Evolutionary conservation across 1,140 invertebrate genomes (phyloP), one percentile per base, ranked within the genome.

Genomic region (Sesamia nonagrioides): DNA sequence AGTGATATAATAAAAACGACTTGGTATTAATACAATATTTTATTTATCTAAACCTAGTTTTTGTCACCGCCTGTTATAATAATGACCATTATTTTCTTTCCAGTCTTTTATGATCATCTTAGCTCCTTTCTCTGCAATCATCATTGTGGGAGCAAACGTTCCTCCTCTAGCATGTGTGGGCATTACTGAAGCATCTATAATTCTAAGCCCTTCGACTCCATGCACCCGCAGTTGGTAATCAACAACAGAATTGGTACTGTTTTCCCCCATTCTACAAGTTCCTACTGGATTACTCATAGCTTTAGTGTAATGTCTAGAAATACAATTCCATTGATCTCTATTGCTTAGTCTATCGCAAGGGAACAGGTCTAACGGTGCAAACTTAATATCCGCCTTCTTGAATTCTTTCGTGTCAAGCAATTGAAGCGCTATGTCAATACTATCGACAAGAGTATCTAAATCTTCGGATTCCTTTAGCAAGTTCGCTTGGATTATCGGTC

Each of bases 401-500:
- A 95, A 85, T 76, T 93, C 92, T 77, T 91, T 94, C 6, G 92
- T 94, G 69, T 93, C 87, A n/a, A 95, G 78, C 35, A 95, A 68
- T 66, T 95, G 92, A 68, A 95, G 85, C 0, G 95, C 96, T 56
- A 98, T 97, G 89, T 98, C 98, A 0, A 97, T 97, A 1, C 97
- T 98, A 90, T 98, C 98, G 2, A 98, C 96, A 21, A 98, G 88
- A 0, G 96, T 96, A 48, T 97, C 96, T 87, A 98, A 96, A 86
- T 99, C 98, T 48, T 97, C 96, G 0, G 96, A 96, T 78, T 98
- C 97, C n/a, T 96, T 96, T 58, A 99, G 96, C 80, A 99, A 98
- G 88, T 98, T 99, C 0, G 99, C 98, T 92, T 98, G 97, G 73
- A 99, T 98, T 1, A 98, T 94, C 0, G 99, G 99, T 86, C 98